These are phyloP conservation scores for Syrmaticus mikado DNA, from an alignment of 2,113 vertebrate genomes.

Conservation along the genomic window DNA sequence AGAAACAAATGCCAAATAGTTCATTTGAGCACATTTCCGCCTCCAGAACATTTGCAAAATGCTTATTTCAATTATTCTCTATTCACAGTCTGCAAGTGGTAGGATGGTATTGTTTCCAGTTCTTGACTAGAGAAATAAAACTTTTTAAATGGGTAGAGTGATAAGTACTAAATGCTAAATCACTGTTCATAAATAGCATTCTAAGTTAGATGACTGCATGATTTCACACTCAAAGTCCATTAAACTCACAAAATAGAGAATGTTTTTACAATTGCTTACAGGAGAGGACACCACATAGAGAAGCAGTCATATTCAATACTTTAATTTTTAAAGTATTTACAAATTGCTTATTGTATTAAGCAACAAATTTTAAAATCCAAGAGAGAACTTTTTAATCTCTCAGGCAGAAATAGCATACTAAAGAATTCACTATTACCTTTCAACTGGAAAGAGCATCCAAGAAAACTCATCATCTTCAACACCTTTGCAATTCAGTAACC, in stretches of 20 bases:
- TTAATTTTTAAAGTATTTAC: not conserved
- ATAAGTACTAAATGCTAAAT: slow-evolving; percentile 47
- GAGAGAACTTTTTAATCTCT: not conserved
- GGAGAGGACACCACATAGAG: not conserved
- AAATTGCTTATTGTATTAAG: not conserved
- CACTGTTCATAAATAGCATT: slow-evolving; percentile 35
- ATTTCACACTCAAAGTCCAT: not conserved
- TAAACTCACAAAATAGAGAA: not conserved
- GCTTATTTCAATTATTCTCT: slow-evolving; percentile 67
- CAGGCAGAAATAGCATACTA: not conserved
- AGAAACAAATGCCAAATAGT: slow-evolving; percentile 46
- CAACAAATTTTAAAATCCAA: not conserved
- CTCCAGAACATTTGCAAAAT: slow-evolving; percentile 56
- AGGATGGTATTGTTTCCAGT: slow-evolving; percentile 26
- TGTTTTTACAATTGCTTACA: not conserved
- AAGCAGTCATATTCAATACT: not conserved
- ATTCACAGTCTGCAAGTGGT: not conserved
- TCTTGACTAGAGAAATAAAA: slow-evolving; percentile 37
- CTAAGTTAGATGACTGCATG: slow-evolving; percentile 7
- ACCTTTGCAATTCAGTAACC: not conserved
- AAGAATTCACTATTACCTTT: not conserved
- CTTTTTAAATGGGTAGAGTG: slow-evolving; percentile 17
- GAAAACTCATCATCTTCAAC: not conserved
- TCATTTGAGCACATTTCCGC: slow-evolving; percentile 49
- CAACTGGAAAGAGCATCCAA: not conserved